These are phyloP conservation scores for Calephelis virginiensis DNA, from an alignment of 1,140 invertebrate genomes.

Conservation along the genomic window DNA sequence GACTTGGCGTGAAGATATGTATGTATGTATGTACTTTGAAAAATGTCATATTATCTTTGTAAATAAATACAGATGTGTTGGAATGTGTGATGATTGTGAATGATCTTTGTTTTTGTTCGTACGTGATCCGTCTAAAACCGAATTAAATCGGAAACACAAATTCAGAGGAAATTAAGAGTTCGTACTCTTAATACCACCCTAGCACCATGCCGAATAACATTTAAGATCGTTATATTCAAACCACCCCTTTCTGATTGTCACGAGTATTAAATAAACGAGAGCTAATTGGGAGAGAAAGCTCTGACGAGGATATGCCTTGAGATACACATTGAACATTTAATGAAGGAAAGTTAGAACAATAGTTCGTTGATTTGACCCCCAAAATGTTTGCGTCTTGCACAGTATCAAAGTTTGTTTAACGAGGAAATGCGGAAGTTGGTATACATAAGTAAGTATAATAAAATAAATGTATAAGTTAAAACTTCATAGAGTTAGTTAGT, in stretches of 20 bases:
- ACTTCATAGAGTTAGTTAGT: too few species aligned
- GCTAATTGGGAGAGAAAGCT: constrained; percentile 38
- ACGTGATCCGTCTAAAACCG: neutral
- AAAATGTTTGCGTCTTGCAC: constrained; percentile 22
- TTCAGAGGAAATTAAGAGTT: constrained; percentile 34
- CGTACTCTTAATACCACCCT: neutral
- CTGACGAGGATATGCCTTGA: constrained; percentile 37
- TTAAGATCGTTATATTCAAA: constrained; percentile 47
- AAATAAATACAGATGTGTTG: too few species aligned
- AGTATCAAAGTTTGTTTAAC: constrained; percentile 17
- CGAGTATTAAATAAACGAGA: constrained; percentile 58
- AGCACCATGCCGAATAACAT: constrained; percentile 42
- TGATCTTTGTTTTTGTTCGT: neutral
- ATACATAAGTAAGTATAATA: too few species aligned
- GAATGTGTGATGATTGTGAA: neutral
- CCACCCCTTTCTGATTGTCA: constrained; percentile 50
- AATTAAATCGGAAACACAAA: constrained; percentile 16
- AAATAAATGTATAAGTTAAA: too few species aligned
- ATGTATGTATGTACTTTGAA: too few species aligned
- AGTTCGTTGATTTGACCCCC: constrained; percentile 42
- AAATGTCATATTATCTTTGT: too few species aligned
- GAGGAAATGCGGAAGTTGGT: too few species aligned
- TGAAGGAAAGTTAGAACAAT: constrained; percentile 53
- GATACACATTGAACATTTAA: constrained; percentile 49
- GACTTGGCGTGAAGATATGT: too few species aligned